phyloP scores from a whole-genome alignment of 2,113 vertebrate species.

The Potamarius usumacintae region DNA sequence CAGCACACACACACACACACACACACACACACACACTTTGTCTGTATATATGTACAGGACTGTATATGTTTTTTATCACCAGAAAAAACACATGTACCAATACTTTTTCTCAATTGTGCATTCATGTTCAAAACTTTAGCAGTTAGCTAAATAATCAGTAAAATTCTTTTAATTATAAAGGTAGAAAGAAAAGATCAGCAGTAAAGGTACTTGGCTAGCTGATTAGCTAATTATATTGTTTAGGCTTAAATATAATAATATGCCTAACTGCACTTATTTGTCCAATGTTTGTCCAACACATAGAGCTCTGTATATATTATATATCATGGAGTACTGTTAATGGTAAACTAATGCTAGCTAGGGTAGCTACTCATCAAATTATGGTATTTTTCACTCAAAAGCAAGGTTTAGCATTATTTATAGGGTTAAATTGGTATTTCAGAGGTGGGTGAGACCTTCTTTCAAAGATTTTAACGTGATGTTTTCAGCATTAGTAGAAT shows the following conservation, averaged over 20 bases:
- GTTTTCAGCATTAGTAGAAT: neutral
- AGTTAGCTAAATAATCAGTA: neutral
- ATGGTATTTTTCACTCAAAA: neutral
- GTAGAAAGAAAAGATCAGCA: neutral
- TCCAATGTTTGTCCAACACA: neutral
- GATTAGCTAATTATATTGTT: neutral
- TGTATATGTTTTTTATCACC: too few species aligned
- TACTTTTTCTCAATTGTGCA: neutral
- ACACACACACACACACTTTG: neutral
- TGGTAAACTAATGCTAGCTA: neutral
- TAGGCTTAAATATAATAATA: neutral
- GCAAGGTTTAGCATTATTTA: neutral
- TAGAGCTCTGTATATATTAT: neutral
- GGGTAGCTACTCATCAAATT: neutral
- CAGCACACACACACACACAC: neutral
- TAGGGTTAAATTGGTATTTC: neutral
- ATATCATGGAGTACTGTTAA: neutral
- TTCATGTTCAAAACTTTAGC: neutral
- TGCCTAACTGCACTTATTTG: neutral
- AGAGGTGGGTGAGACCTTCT: too few species aligned
- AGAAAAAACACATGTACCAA: too few species aligned
- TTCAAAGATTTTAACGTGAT: neutral
- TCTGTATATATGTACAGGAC: neutral
- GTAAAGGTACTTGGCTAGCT: neutral
- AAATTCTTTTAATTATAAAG: neutral